Evolutionary conservation across 2,113 vertebrate species (phyloP).

Genomic region (Mohoua ochrocephala): DNA sequence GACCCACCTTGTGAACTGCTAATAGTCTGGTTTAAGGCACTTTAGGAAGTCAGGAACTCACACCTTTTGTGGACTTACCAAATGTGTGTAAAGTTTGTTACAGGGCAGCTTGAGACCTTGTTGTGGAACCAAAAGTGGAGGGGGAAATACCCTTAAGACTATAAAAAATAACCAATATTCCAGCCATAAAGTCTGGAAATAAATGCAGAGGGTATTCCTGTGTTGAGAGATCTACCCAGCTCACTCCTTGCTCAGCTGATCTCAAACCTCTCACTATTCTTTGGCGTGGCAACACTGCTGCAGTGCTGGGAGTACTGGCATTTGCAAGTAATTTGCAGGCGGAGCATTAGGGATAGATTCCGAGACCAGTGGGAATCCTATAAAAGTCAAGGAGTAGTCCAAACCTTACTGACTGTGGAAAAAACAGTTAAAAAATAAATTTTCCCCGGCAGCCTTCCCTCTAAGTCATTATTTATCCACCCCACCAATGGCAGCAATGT

Average conservation of each 20-base stretch:
- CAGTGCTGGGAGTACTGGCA: background rate
- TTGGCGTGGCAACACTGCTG: background rate
- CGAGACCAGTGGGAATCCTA: background rate
- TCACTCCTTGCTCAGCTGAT: background rate
- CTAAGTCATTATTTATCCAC: background rate
- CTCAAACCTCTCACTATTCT: background rate
- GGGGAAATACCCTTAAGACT: background rate
- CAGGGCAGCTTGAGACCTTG: background rate
- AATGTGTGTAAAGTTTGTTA: background rate
- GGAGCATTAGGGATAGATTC: background rate
- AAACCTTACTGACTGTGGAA: background rate
- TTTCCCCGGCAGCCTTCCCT: background rate
- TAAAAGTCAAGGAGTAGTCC: background rate
- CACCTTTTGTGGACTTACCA: background rate
- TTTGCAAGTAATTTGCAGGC: background rate
- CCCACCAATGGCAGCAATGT: background rate
- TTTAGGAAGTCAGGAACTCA: background rate
- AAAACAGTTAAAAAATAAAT: background rate
- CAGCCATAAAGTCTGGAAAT: background rate
- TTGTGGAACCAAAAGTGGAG: background rate
- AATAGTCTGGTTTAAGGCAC: background rate
- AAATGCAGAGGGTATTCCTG: background rate
- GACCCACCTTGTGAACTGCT: background rate
- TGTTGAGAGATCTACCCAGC: background rate
- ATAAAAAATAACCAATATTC: background rate